Evolutionary conservation across 2,797 vertebrate species (phyloP).

Genomic region (Chelmon rostratus): DNA sequence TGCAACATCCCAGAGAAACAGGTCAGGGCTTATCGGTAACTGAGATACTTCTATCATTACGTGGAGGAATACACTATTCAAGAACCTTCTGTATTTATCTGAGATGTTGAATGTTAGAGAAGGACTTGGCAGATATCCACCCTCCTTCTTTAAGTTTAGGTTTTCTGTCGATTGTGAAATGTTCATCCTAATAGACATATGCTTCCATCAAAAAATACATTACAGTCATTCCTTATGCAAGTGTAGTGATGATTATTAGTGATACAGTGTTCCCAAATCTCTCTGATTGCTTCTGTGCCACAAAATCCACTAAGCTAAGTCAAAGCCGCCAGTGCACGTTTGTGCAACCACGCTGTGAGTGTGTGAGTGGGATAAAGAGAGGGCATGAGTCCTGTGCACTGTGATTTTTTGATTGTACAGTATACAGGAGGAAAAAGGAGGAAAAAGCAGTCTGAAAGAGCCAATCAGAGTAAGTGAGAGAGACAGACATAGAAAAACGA

Average conservation of each 20-base stretch:
- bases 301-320: background rate
- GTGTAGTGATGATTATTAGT: background rate
- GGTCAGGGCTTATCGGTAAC: background rate
- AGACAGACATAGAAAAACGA: constrained; percentile 29
- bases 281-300: constrained; percentile 18
- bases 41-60: constrained; percentile 9
- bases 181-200: background rate
- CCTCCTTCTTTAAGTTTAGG: background rate
- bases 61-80: background rate
- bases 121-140: background rate
- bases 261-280: background rate
- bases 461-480: constrained; percentile 19
- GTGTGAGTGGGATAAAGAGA: constrained; percentile 7
- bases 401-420: background rate
- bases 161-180: constrained; percentile 18
- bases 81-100: constrained; percentile 6
- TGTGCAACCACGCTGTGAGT: background rate
- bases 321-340: background rate
- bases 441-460: constrained; percentile 4
- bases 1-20: constrained; percentile 22
- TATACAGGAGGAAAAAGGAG: constrained; percentile 5
- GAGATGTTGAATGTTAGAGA: background rate
- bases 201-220: background rate
- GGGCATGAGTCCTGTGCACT: background rate
- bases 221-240: background rate